phyloP scores from a whole-genome alignment of 2,797 vertebrate species.

The Tinamus major region DNA sequence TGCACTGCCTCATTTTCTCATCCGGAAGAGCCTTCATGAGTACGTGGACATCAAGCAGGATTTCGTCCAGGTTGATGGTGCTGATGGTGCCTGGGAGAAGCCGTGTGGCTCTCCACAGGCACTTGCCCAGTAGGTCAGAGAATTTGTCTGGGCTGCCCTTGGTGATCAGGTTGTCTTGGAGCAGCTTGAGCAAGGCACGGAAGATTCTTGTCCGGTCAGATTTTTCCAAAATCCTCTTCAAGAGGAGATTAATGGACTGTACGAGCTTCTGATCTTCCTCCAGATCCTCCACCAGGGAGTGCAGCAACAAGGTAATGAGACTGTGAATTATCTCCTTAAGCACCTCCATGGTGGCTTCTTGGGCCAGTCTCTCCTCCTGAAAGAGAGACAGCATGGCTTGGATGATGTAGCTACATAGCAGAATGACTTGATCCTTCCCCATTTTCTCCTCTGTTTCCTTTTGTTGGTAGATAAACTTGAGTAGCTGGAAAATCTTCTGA shows the following conservation, averaged over 20 bases:
- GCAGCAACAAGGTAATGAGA: conserved; percentile 85
- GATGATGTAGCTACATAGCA: conserved; percentile 88
- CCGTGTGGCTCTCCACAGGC: conserved; percentile 82
- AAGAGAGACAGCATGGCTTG: conserved; percentile 86
- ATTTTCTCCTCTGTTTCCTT: conserved; percentile 87
- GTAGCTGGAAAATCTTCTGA: conserved; percentile 88
- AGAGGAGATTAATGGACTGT: conserved; percentile 82
- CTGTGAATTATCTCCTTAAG: conserved; percentile 86
- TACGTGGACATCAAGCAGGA: conserved; percentile 82
- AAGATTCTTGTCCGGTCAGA: conserved; percentile 85
- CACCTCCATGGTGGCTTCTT: conserved; percentile 84
- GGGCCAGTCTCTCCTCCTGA: conserved; percentile 83
- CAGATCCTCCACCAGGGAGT: conserved; percentile 80
- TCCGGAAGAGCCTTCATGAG: conserved; percentile 85
- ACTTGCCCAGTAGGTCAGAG: conserved; percentile 87
- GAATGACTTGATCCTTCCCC: conserved; percentile 85
- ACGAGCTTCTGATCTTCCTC: conserved; percentile 85
- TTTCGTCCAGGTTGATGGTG: conserved; percentile 81
- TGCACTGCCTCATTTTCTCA: conserved; percentile 83
- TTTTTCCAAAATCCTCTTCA: conserved; percentile 83
- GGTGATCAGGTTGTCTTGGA: conserved; percentile 83
- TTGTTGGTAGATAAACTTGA: conserved; percentile 85
- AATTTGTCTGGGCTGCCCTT: conserved; percentile 80
- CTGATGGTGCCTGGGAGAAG: conserved; percentile 82
- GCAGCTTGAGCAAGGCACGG: conserved; percentile 84